Base-by-base conservation (phyloP, 1,140 invertebrate species). In the Zaprionus capensis region DNA sequence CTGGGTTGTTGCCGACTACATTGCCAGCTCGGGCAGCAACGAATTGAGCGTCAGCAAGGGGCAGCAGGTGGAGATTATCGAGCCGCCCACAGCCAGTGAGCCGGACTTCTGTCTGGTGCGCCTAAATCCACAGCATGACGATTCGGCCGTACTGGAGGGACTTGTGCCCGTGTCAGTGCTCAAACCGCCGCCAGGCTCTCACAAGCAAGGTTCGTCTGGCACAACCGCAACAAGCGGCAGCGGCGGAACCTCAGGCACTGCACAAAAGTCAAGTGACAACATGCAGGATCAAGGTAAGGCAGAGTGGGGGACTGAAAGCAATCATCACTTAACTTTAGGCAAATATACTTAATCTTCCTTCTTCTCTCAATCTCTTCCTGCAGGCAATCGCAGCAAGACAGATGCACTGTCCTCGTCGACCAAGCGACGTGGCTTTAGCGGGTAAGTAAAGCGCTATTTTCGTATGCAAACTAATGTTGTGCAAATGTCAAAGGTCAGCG, bases 61-160 rank as follows among this genome's bases (percentile, higher is more conserved):
- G 11, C 98, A 98, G 93, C 97, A 98, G 93, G 98, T 99, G 53
- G 98, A 99, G 91, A 96, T 99, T 59, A 91, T 99, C 58, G 98
- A 98, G 83, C 94, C 95, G 57, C 94, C 94, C 72, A 92, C 85
- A 76, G 93, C 79, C 78, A 92, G 67, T 87, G 94, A 81, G 79
- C 94, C 82, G 93, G 95, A 95, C 84, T 95, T 94, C 93, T 96
- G 95, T 94, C 91, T 95, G 81, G 94, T 96, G 57, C 94, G 95
- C 58, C 82, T 93, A 73, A 92, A 91, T 91, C 87, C 93, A n/a
- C 91, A 93, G 51, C 93, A 93, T n/a, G 94, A 94, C 73, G 94
- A 94, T 68, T 91, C 93, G 4, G 94, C 94, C 26, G 95, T 96
- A 12, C 94, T 94, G 22, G 97, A 98, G 87, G 97, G 98, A 17